These are phyloP conservation scores for Notothenia coriiceps DNA, from an alignment of 2,113 vertebrate species.

Conservation along the genomic window DNA sequence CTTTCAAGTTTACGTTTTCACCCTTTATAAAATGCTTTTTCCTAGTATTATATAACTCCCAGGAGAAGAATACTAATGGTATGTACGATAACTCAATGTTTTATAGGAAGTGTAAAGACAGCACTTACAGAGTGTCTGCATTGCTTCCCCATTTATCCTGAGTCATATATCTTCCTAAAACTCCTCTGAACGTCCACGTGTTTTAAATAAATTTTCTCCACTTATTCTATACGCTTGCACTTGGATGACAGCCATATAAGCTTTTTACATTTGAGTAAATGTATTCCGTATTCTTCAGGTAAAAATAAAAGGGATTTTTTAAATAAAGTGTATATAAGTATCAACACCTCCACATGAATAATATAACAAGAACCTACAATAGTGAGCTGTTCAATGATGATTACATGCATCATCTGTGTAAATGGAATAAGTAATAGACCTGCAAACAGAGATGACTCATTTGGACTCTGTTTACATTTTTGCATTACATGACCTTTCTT, in stretches of 20 bases:
- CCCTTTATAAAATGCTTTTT: no score
- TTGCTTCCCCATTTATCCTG: conserved; percentile 4
- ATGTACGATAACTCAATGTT: not conserved
- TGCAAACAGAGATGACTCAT: not conserved
- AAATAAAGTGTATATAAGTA: not conserved
- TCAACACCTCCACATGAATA: not conserved
- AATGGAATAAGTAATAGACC: not conserved
- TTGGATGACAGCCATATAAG: not conserved
- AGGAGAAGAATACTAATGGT: no score
- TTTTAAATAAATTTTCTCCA: not conserved
- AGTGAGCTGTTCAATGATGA: not conserved
- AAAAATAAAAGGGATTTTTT: not conserved
- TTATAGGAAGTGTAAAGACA: not conserved
- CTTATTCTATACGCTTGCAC: not conserved
- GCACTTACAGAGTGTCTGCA: not conserved
- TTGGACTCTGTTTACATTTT: conserved; percentile 27
- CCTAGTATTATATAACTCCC: no score
- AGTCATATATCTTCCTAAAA: conserved; percentile 11
- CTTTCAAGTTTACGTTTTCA: no score
- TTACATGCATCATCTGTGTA: not conserved
- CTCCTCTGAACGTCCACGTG: conserved; percentile 25
- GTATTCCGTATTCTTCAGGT: not conserved
- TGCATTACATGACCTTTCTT: conserved; percentile 55
- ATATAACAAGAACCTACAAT: not conserved
- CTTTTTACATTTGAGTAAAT: not conserved